Evolutionary conservation across 2,113 vertebrate genomes (phyloP).

Genomic region (Pomatorhinus ruficollis): DNA sequence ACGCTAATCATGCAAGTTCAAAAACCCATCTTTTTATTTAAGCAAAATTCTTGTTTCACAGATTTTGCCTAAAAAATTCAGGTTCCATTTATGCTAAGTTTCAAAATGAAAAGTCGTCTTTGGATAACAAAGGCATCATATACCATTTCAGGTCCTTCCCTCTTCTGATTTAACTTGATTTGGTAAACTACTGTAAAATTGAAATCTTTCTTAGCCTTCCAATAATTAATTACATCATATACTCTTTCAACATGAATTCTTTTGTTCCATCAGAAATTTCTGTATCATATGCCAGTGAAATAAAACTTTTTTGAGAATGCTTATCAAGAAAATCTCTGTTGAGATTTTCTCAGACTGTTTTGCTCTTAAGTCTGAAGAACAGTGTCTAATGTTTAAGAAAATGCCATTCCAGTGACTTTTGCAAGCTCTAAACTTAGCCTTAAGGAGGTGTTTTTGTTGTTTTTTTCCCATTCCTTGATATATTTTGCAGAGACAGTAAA

Average conservation of each 20-base stretch:
- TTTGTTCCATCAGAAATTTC: neutral
- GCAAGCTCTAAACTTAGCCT: neutral
- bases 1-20: neutral
- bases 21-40: neutral
- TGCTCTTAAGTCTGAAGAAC: neutral
- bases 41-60: neutral
- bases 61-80: neutral
- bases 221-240: neutral
- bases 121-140: neutral
- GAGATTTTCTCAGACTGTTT: neutral
- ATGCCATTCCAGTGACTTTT: neutral
- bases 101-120: neutral
- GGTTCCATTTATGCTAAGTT: neutral
- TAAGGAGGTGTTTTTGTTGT: neutral
- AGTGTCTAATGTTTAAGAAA: neutral
- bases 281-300: neutral
- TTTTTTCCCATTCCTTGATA: neutral
- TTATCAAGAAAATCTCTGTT: neutral
- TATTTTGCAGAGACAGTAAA: neutral
- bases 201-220: neutral
- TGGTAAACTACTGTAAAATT: neutral
- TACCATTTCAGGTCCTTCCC: neutral
- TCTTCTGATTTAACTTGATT: neutral
- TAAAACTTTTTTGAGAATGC: neutral
- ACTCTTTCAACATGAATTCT: neutral